These are phyloP conservation scores for Axis porcinus DNA, from an alignment of 2,113 vertebrate genomes.

Conservation along the genomic window DNA sequence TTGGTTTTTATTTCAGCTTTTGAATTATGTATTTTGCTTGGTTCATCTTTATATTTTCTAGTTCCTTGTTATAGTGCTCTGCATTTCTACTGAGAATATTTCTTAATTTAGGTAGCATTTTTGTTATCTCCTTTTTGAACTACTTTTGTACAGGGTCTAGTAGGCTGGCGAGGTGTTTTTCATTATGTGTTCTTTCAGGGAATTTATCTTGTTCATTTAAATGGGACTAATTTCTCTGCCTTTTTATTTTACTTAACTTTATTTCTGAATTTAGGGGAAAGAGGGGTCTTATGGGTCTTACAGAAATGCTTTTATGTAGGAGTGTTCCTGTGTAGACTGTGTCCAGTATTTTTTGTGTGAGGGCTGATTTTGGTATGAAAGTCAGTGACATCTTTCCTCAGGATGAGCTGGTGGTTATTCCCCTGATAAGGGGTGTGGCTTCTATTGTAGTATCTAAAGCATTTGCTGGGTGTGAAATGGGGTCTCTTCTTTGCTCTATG, in stretches of 20 bases:
- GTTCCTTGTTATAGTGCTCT: background rate
- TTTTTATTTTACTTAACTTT: background rate
- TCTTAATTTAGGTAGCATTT: background rate
- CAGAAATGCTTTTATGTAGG: background rate
- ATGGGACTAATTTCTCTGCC: background rate
- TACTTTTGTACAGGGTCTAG: background rate
- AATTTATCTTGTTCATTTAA: background rate
- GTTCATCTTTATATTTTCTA: background rate
- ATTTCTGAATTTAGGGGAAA: background rate
- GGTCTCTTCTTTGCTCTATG: background rate
- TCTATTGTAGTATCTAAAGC: background rate
- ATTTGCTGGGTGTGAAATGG: background rate
- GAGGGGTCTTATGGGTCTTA: background rate
- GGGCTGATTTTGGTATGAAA: background rate
- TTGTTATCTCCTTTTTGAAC: background rate
- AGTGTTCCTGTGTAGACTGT: background rate
- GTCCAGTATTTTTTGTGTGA: background rate
- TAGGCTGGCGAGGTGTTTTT: rapidly evolving
- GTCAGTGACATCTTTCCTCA: background rate
- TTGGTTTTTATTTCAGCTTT: background rate
- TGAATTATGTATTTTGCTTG: background rate
- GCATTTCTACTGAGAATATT: background rate
- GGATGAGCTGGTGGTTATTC: background rate
- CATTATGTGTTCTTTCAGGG: background rate
- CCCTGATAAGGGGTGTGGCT: background rate